Conservation (phyloP, 2,888 invertebrate species). For the Fabriciana adippe region DNA sequence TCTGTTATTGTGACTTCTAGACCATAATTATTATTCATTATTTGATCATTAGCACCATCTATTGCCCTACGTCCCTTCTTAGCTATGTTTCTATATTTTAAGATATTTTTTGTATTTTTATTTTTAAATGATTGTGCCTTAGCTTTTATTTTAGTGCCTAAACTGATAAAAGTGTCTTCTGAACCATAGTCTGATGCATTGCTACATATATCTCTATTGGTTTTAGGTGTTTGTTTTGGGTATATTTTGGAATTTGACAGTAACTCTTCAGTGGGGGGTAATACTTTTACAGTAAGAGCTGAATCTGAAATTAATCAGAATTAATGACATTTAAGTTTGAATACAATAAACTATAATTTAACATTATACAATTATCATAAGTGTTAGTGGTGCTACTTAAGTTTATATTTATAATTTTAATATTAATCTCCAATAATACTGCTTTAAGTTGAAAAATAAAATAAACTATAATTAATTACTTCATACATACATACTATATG, state of each 20-base stretch:
- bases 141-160: slow-evolving; percentile 79
- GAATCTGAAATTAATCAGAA: slow-evolving; percentile 52
- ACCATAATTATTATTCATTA: slow-evolving; percentile 57
- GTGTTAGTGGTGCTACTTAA: too few relatives aligned
- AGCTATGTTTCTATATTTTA: slow-evolving; percentile 65
- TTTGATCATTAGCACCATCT: slow-evolving; percentile 53
- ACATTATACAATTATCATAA: too few relatives aligned
- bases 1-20: slow-evolving; percentile 71
- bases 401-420: too few relatives aligned
- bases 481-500: background rate
- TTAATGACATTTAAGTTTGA: background rate
- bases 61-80: slow-evolving; percentile 60
- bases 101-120: slow-evolving; percentile 61
- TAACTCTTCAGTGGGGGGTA: slow-evolving; percentile 68
- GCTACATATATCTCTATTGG: slow-evolving; percentile 63
- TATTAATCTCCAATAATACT: too few relatives aligned
- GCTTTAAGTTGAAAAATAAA: too few relatives aligned
- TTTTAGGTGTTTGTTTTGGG: slow-evolving; percentile 45
- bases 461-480: too few relatives aligned
- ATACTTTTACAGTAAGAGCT: slow-evolving; percentile 59
- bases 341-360: too few relatives aligned
- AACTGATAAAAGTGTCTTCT: slow-evolving; percentile 76
- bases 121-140: slow-evolving; percentile 69
- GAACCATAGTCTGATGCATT: slow-evolving; percentile 77
- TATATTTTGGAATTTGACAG: slow-evolving; percentile 52